Evolutionary conservation across 2,113 vertebrate species (phyloP), one percentile per base, ranked within the genome.

Genomic region (Romanogobio albipinnatus): DNA sequence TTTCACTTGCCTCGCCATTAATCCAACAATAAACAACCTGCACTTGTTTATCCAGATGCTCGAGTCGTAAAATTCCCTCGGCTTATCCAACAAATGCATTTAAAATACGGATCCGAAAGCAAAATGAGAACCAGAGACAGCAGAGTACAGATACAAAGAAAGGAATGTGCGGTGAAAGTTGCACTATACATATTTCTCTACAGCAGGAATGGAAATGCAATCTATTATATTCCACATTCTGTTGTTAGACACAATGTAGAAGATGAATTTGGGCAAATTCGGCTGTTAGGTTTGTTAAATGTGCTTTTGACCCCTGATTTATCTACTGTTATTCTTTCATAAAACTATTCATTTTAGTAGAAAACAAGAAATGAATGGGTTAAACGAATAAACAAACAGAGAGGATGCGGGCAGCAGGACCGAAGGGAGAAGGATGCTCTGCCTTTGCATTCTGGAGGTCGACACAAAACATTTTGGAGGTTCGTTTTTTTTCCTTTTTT

Each of bases 341-440:
- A 86, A 89, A 90, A 89, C 64, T 78, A 47, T 76, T 58, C 11
- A 36, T 19, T 49, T 74, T 77, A 86, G 74, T 61, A 71, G 82
- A 76, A 85, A 89, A 86, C 90, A 89, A 88, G 88, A 86, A 47
- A 70, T 22, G 5, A 39, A 43, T 39, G 64, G n/a, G 66, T 88
- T 78, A 59, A 90, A 91, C 66, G 9, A 36, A 68, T 19, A 36
- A 68, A 68, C 14, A 39, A 59, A 91, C 74, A 85, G 59, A 90
- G 36, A 89, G 84, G 91, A 92, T 89, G 62, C 89, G 87, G 85
- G 91, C 88, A 87, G 90, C 82, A 89, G 89, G 91, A 93, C 86
- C 89, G 84, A 85, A 90, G 87, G 85, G 88, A 89, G 91, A 91
- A 86, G 83, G 80, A 89, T 91, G 91, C 86, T 91, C 87, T 89